phyloP scores from a whole-genome alignment of 2,113 vertebrate genomes.

The Rhipidura dahli region DNA sequence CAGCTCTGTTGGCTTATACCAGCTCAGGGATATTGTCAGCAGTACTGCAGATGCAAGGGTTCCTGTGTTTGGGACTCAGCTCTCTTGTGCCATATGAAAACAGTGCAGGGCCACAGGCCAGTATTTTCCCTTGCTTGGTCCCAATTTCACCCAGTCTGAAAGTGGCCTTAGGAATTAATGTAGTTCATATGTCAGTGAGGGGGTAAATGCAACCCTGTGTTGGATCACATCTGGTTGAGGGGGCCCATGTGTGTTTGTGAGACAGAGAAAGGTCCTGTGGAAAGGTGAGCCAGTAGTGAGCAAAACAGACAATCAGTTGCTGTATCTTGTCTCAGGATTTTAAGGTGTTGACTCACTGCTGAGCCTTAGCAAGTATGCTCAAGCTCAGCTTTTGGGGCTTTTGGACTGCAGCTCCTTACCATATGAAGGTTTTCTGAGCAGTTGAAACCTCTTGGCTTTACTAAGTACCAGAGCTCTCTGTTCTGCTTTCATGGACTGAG shows the following conservation, averaged over 20 bases:
- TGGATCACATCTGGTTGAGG: not conserved
- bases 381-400: not conserved
- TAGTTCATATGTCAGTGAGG: not conserved
- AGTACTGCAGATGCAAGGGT: not conserved
- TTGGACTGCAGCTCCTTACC: not conserved
- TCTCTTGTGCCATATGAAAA: not conserved
- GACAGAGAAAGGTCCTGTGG: not conserved
- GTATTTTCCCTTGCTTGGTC: not conserved
- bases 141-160: not conserved
- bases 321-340: not conserved
- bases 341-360: not conserved
- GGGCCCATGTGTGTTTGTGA: fast-evolving
- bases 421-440: not conserved
- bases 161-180: not conserved
- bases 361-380: not conserved
- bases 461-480: not conserved
- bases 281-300: not conserved
- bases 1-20: not conserved
- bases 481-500: not conserved
- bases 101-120: not conserved
- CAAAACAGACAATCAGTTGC: not conserved
- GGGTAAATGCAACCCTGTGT: not conserved
- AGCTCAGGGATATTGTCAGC: not conserved
- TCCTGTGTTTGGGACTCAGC: not conserved
- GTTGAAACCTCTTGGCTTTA: not conserved